Percentiles rank a stretch among this genome's conserved stretches.
phyloP scores from a whole-genome alignment of 2,888 invertebrate genomes.

The Carcina quercana region DNA sequence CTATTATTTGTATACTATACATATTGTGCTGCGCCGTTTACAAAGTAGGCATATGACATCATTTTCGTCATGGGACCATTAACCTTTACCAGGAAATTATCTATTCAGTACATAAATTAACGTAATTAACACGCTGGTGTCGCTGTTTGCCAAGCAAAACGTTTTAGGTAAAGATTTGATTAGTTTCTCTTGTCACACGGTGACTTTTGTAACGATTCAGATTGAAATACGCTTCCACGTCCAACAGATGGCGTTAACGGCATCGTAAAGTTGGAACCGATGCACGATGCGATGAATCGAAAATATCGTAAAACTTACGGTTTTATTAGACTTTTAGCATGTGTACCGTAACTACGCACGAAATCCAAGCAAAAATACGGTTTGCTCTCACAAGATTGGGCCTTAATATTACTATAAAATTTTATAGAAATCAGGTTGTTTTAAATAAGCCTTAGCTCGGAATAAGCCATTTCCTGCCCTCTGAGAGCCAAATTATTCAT shows the following conservation, averaged over 20 bases:
- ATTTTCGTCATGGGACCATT: constrained; percentile 30
- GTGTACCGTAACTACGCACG: too few species aligned
- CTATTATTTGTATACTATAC: too few species aligned
- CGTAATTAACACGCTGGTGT: too few species aligned
- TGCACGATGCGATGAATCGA: constrained; percentile 4
- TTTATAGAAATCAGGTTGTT: too few species aligned
- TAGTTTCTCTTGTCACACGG: neutral
- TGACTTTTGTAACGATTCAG: too few species aligned
- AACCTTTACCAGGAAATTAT: constrained; percentile 27
- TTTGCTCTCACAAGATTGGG: too few species aligned
- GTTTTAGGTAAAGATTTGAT: neutral
- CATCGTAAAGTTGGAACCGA: constrained; percentile 15
- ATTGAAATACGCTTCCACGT: constrained; percentile 3
- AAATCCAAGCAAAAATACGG: too few species aligned
- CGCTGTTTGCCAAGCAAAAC: neutral
- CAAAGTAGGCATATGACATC: constrained; percentile 25
- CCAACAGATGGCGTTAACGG: constrained; percentile 20
- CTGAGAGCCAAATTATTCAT: too few species aligned
- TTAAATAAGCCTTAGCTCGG: too few species aligned
- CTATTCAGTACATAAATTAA: constrained; percentile 8
- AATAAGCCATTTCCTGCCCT: too few species aligned
- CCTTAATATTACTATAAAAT: too few species aligned
- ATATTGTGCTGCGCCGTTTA: too few species aligned
- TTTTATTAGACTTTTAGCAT: constrained; percentile 11
- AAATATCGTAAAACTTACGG: constrained; percentile 5